phyloP scores from a whole-genome alignment of 2,888 invertebrate species.

The Caenorhabditis sp. region DNA sequence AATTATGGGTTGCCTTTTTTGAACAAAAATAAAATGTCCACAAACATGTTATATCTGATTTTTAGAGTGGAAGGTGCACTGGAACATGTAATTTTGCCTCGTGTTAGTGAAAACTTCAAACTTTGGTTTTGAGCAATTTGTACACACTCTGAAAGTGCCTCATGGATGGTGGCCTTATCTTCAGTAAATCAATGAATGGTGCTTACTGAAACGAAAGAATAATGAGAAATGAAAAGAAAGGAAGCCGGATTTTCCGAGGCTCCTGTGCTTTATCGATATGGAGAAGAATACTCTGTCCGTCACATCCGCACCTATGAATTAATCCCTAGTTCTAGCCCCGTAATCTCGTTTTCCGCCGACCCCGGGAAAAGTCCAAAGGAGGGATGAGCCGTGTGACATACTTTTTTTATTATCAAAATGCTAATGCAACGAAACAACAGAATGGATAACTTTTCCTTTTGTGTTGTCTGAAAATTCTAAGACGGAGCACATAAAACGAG shows the following conservation, averaged over 20 bases:
- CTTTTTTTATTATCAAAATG: constrained; percentile 3
- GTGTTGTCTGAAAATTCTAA: background rate
- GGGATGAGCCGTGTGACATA: constrained; percentile 8
- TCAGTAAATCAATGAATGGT: no score
- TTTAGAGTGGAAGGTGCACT: background rate
- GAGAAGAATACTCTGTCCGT: constrained; percentile 44
- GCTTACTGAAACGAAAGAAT: background rate
- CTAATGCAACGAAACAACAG: background rate
- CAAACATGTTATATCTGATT: constrained; percentile 23
- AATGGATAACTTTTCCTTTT: background rate
- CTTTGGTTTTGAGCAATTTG: no score
- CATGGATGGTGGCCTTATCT: no score
- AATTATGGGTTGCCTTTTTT: constrained; percentile 39
- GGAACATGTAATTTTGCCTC: background rate
- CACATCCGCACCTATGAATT: constrained; percentile 29
- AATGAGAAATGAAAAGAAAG: background rate
- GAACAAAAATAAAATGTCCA: constrained; percentile 25
- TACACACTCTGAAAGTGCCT: no score
- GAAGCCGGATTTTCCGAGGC: constrained; percentile 47
- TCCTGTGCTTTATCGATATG: constrained; percentile 46
- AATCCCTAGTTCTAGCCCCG: constrained; percentile 46
- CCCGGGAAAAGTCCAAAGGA: constrained; percentile 42
- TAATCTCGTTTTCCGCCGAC: constrained; percentile 46
- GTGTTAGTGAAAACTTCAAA: background rate
- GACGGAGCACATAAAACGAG: constrained; percentile 12